Conservation (phyloP, 2,888 invertebrate genomes). For the Thymelicus acteon region DNA sequence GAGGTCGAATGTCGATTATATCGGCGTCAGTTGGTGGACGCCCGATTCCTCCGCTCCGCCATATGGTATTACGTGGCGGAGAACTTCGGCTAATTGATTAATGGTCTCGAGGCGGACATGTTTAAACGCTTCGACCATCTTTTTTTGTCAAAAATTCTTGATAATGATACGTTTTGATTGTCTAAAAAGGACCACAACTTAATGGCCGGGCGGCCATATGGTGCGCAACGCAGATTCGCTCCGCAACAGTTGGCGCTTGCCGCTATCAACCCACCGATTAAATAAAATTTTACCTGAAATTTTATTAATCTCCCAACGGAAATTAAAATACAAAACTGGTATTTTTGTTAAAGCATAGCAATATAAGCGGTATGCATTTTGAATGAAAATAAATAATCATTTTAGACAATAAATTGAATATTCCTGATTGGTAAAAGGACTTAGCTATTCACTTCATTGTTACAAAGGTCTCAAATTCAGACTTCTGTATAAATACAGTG, state of each 20-base stretch:
- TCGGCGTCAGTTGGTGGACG: conserved; percentile 80
- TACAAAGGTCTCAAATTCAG: too few relatives aligned
- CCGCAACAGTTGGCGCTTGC: conserved; percentile 50
- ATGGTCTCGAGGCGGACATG: conserved; percentile 77
- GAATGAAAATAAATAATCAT: too few relatives aligned
- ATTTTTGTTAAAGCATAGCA: too few relatives aligned
- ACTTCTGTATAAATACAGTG: not conserved
- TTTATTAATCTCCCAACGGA: conserved; percentile 25
- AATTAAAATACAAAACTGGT: too few relatives aligned
- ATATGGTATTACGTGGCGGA: conserved; percentile 78
- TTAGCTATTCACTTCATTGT: too few relatives aligned
- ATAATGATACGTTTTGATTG: conserved; percentile 82
- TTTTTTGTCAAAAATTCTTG: conserved; percentile 74
- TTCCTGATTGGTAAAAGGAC: not conserved
- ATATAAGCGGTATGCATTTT: too few relatives aligned
- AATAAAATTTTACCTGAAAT: conserved; percentile 36
- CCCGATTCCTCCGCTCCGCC: conserved; percentile 63
- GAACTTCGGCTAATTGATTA: conserved; percentile 80
- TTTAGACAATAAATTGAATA: conserved; percentile 2
- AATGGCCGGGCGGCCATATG: conserved; percentile 68
- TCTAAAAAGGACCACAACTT: conserved; percentile 62
- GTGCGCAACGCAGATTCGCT: conserved; percentile 67
- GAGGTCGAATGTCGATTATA: conserved; percentile 73
- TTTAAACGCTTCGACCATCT: conserved; percentile 73
- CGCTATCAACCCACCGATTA: conserved; percentile 11